Percentiles rank a stretch among this genome's conserved stretches.
Conservation (phyloP, 1,140 invertebrate species). For the Cydia fagiglandana region DNA sequence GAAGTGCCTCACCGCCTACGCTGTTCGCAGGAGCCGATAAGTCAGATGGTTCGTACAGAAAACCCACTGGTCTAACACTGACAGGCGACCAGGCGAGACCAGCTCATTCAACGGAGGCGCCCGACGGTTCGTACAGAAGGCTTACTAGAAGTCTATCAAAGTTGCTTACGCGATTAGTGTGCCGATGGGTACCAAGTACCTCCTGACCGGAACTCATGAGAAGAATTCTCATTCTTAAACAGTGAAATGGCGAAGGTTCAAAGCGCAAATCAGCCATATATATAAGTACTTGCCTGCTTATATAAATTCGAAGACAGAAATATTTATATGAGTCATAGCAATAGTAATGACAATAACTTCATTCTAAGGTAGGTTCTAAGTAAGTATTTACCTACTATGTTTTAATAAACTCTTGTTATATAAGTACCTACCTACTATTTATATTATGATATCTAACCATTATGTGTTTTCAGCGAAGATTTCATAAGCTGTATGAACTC, state of each 20-base stretch:
- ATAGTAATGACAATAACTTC: not conserved
- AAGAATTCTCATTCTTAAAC: not conserved
- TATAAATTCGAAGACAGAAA: not conserved
- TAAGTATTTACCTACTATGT: not conserved
- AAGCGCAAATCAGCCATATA: too few relatives aligned
- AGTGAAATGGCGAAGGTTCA: not conserved
- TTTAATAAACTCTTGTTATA: not conserved
- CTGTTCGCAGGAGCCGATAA: conserved; percentile 47
- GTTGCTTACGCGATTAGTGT: not conserved
- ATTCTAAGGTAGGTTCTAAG: too few relatives aligned
- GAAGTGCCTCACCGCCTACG: conserved; percentile 36
- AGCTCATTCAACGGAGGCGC: not conserved
- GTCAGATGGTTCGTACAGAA: conserved; percentile 14
- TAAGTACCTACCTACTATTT: too few relatives aligned
- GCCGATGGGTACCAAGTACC: not conserved
- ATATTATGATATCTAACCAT: not conserved
- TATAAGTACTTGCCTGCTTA: too few relatives aligned
- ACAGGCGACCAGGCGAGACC: not conserved
- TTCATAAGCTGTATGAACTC: not conserved
- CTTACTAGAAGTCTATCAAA: not conserved
- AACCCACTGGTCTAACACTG: not conserved
- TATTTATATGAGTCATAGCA: not conserved
- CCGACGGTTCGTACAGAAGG: conserved; percentile 6
- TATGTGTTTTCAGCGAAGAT: not conserved
- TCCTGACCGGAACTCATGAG: not conserved